Evolutionary conservation across 2,888 invertebrate species (phyloP).

Genomic region (Apantesis nais): DNA sequence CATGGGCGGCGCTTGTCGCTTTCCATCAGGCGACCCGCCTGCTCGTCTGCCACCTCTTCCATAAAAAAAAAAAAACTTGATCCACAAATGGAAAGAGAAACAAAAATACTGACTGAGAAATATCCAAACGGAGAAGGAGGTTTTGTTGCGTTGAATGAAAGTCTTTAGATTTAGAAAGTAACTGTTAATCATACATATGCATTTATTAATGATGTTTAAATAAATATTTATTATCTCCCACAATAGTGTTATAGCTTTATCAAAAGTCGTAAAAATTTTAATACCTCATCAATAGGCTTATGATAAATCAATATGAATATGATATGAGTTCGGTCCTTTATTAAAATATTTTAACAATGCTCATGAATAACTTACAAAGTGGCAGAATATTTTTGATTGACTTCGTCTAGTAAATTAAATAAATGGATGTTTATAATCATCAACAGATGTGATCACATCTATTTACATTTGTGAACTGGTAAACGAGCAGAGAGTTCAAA

Average conservation of each 20-base stretch:
- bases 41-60: too few species aligned
- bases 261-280: slow-evolving; percentile 45
- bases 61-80: too few species aligned
- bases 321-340: slow-evolving; percentile 33
- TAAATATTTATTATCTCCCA: slow-evolving; percentile 7
- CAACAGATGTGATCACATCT: slow-evolving; percentile 7
- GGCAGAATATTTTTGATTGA: slow-evolving; percentile 18
- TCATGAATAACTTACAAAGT: slow-evolving; percentile 40
- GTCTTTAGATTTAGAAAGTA: not conserved
- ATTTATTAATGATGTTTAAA: slow-evolving; percentile 3
- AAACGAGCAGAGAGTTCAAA: not conserved
- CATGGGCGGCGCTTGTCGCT: too few species aligned
- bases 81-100: too few species aligned
- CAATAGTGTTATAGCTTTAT: slow-evolving; percentile 45
- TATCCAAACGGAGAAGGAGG: not conserved
- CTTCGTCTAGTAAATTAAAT: slow-evolving; percentile 4
- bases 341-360: slow-evolving; percentile 37
- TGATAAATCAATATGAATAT: slow-evolving; percentile 35
- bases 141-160: not conserved
- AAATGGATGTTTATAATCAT: slow-evolving; percentile 14
- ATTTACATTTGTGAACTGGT: slow-evolving; percentile 1
- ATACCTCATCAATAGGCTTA: slow-evolving; percentile 34
- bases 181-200: not conserved
- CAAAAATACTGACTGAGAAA: not conserved
- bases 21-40: too few species aligned